phyloP scores from a whole-genome alignment of 2,113 vertebrate genomes.

The Caranx melampygus region DNA sequence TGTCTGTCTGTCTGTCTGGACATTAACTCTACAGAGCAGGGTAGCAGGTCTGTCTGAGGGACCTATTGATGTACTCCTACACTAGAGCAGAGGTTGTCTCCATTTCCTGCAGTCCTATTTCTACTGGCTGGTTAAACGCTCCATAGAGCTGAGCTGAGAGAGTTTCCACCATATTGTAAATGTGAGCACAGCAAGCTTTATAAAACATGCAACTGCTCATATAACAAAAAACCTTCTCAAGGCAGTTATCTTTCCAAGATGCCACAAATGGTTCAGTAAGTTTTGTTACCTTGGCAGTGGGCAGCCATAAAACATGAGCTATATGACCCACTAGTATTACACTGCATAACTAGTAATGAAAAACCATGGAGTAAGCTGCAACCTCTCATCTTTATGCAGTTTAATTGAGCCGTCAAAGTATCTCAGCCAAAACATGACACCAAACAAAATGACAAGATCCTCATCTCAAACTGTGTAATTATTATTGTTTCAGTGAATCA shows the following conservation, averaged over 20 bases:
- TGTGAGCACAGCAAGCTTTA: neutral
- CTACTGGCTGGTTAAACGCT: neutral
- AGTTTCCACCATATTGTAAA: neutral
- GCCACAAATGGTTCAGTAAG: slow-evolving; percentile 39
- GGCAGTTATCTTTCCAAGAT: slow-evolving; percentile 19
- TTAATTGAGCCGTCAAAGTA: slow-evolving; percentile 54
- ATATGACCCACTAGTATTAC: slow-evolving; percentile 39
- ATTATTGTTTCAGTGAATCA: neutral
- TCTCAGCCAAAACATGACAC: neutral
- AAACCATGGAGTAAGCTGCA: neutral
- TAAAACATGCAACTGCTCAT: neutral
- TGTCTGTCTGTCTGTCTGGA: neutral
- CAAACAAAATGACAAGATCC: neutral
- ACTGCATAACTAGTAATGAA: slow-evolving; percentile 29
- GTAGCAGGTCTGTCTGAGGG: slow-evolving; percentile 25
- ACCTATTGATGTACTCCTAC: neutral
- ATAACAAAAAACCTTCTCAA: slow-evolving; percentile 6
- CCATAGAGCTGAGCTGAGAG: neutral
- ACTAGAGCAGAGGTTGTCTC: neutral
- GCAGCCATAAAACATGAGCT: slow-evolving; percentile 48
- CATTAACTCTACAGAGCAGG: neutral
- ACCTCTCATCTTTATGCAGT: slow-evolving; percentile 7
- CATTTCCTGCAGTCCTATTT: neutral
- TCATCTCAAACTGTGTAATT: neutral
- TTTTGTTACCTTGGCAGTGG: slow-evolving; percentile 31